Percentiles rank a stretch among this genome's conserved stretches.
These are phyloP conservation scores for Dissostichus mawsoni DNA, from an alignment of 2,113 vertebrate genomes.

Conservation along the genomic window DNA sequence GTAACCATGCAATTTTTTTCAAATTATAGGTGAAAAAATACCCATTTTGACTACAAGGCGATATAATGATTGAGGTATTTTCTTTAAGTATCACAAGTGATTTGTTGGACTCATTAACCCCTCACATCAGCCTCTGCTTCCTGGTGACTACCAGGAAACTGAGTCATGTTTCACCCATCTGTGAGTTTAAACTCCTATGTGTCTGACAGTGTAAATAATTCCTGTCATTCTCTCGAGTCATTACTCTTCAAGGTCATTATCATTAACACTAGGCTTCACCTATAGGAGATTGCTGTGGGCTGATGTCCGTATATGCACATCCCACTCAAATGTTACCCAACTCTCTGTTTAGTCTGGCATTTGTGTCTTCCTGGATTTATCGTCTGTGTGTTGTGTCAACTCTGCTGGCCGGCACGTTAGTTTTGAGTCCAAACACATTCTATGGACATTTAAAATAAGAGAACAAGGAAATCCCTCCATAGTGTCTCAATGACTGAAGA, in stretches of 20 bases:
- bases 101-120: background rate
- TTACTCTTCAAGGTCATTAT: background rate
- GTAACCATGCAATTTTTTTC: background rate
- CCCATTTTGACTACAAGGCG: background rate
- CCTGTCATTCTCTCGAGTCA: background rate
- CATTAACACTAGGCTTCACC: background rate
- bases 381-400: constrained; percentile 83
- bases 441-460: constrained; percentile 71
- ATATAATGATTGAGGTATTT: background rate
- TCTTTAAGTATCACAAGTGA: background rate
- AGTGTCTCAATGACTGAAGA: constrained; percentile 29
- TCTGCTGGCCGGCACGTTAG: constrained; percentile 39
- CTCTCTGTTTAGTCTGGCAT: constrained; percentile 49
- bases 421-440: constrained; percentile 79
- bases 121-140: background rate
- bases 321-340: constrained; percentile 40
- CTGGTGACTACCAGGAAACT: background rate
- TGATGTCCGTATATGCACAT: constrained; percentile 1
- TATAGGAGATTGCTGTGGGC: background rate
- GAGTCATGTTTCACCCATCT: constrained; percentile 6
- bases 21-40: background rate
- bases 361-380: constrained; percentile 57
- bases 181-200: background rate
- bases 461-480: constrained; percentile 12
- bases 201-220: background rate